These are phyloP conservation scores for Quadriops clusia DNA, from an alignment of 2,888 invertebrate species.

Conservation along the genomic window DNA sequence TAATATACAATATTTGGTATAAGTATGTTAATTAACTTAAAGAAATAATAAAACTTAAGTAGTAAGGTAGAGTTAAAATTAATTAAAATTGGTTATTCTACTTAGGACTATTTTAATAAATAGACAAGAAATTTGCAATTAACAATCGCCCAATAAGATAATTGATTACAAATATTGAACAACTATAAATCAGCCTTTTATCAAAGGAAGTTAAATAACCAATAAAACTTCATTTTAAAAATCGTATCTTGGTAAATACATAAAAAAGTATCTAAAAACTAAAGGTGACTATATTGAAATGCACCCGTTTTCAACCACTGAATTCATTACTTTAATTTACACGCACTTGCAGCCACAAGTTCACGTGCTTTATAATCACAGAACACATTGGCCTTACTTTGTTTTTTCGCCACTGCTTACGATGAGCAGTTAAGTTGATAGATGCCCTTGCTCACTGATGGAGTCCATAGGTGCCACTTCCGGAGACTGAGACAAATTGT, in stretches of 20 bases:
- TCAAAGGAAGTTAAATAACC: conserved; percentile 26
- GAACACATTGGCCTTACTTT: conserved; percentile 22
- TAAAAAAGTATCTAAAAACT: conserved; percentile 17
- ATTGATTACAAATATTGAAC: too few species aligned
- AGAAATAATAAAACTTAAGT: too few species aligned
- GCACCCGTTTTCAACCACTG: conserved; percentile 31
- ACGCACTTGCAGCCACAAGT: conserved; percentile 26
- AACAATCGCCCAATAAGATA: conserved; percentile 12
- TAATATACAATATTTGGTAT: too few species aligned
- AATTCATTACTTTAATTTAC: conserved; percentile 18
- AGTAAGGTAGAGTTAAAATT: too few species aligned
- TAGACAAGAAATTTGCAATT: too few species aligned
- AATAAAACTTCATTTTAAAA: conserved; percentile 15
- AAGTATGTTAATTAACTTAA: too few species aligned
- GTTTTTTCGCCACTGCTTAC: neutral
- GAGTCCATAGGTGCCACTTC: too few species aligned
- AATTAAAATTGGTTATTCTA: too few species aligned
- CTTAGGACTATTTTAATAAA: too few species aligned
- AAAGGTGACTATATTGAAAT: conserved; percentile 29
- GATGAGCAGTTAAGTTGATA: conserved; percentile 1
- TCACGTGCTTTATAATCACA: conserved; percentile 28
- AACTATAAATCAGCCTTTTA: conserved; percentile 33
- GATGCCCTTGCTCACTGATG: conserved; percentile 2
- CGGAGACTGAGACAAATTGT: conserved; percentile 3
- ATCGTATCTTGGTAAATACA: conserved; percentile 10